Percentiles rank a stretch among this genome's conserved stretches.
phyloP scores from a whole-genome alignment of 2,113 vertebrate genomes.

The Pipra filicauda region DNA sequence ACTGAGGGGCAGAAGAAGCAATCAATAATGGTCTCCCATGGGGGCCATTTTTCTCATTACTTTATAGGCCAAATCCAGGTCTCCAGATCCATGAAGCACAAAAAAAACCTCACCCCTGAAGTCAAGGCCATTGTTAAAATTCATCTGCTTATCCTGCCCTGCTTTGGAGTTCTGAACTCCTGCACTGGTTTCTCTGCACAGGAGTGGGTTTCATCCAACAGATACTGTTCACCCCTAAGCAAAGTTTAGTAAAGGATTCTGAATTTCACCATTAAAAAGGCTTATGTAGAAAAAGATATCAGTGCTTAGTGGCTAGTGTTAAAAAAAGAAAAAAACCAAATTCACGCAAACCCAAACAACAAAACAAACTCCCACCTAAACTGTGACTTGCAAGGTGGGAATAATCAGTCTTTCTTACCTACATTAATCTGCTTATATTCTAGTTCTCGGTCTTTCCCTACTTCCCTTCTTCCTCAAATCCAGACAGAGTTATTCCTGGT shows the following conservation, averaged over 20 bases:
- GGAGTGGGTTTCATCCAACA: background rate
- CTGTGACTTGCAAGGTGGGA: background rate
- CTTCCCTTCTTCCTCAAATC: background rate
- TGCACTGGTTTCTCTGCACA: background rate
- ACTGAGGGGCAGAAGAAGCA: conserved; percentile 1
- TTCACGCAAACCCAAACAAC: background rate
- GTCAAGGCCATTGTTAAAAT: background rate
- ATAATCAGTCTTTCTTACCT: background rate
- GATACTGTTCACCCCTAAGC: background rate
- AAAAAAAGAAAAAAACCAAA: background rate
- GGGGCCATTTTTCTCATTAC: conserved; percentile 8
- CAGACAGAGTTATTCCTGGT: background rate
- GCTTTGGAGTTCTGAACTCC: background rate
- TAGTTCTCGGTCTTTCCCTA: background rate
- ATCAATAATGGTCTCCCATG: background rate
- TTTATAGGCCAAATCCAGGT: background rate
- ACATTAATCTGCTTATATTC: background rate
- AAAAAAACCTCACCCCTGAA: background rate
- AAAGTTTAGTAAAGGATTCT: background rate
- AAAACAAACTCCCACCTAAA: background rate
- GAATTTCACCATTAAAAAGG: background rate
- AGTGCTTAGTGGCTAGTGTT: background rate
- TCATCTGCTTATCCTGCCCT: background rate
- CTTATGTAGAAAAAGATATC: background rate
- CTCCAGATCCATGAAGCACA: background rate